Conservation (phyloP, 2,797 vertebrate species). For the Chiroxiphia lanceolata region DNA sequence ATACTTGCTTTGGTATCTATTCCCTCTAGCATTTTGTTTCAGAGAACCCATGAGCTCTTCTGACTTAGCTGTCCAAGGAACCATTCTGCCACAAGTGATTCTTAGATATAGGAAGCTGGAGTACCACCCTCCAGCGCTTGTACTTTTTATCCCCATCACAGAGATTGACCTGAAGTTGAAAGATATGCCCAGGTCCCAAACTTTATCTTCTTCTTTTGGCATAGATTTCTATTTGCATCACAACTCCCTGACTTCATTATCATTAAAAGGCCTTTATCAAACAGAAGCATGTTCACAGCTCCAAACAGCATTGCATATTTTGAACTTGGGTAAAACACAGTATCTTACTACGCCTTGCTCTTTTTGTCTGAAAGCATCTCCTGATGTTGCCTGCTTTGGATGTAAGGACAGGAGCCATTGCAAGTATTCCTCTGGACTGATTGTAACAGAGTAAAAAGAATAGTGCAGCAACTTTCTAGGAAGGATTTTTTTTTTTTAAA, state of each 20-base stretch:
- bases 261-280: neutral
- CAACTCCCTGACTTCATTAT: neutral
- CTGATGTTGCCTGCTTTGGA: neutral
- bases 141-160: neutral
- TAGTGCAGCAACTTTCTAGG: conserved; percentile 37
- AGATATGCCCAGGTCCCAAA: neutral
- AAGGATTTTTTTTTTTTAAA: neutral
- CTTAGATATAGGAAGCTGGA: neutral
- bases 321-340: conserved; percentile 3
- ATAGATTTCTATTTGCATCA: neutral
- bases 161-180: neutral
- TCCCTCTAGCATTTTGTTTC: neutral
- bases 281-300: conserved; percentile 19
- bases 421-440: neutral
- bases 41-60: neutral
- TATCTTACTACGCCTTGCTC: neutral
- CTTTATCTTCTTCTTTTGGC: neutral
- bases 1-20: neutral
- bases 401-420: neutral
- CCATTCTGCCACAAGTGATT: neutral
- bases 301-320: conserved; percentile 15
- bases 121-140: neutral
- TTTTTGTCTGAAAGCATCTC: conserved; percentile 26
- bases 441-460: neutral
- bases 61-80: neutral